Evolutionary conservation across 2,888 invertebrate species (phyloP), one percentile per base, ranked within the genome.

Genomic region (Dryocosmus kuriphilus): DNA sequence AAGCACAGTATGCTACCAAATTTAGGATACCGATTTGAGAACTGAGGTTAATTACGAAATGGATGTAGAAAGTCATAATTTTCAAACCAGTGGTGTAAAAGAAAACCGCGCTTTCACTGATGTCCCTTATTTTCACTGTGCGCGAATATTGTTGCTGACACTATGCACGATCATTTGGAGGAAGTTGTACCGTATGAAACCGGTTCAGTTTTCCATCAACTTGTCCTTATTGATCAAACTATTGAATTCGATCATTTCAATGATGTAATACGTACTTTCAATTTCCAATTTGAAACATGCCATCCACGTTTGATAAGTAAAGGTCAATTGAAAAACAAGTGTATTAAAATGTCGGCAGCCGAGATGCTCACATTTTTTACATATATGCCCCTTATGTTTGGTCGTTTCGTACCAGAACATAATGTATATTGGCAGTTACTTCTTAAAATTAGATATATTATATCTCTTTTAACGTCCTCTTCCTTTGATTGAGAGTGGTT

Each of bases 181-280:
- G 9, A 11, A 2, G 35, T 63, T 7, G n/a, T 63, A 35, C 35
- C 35, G 2, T 22, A 35, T 22, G 22, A 35, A 63, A n/a, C 35
- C 8, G 63, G n/a, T n/a, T n/a, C n/a, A n/a, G n/a, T n/a, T n/a
- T n/a, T n/a, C n/a, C n/a, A n/a, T n/a, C n/a, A n/a, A n/a, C 22
- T 63, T n/a, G 11, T 35, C 9, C n/a, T n/a, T 9, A 30, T 35
- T 63, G 35, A 63, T 11, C 35, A 35, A n/a, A 38, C 11, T n/a
- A 63, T 63, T 35, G 32, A 63, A 8, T n/a, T 63, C 1, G 22
- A 63, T 7, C 19, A 63, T n/a, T 63, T 63, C n/a, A 63, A 63
- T n/a, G n/a, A n/a, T 35, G 30, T 35, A n/a, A 63, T 63, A 63
- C n/a, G 30, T 30, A 62, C 35, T 27, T 62, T 62, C 35, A 62